These are phyloP conservation scores for Camarhynchus parvulus DNA, from an alignment of 2,113 vertebrate species.

Conservation along the genomic window DNA sequence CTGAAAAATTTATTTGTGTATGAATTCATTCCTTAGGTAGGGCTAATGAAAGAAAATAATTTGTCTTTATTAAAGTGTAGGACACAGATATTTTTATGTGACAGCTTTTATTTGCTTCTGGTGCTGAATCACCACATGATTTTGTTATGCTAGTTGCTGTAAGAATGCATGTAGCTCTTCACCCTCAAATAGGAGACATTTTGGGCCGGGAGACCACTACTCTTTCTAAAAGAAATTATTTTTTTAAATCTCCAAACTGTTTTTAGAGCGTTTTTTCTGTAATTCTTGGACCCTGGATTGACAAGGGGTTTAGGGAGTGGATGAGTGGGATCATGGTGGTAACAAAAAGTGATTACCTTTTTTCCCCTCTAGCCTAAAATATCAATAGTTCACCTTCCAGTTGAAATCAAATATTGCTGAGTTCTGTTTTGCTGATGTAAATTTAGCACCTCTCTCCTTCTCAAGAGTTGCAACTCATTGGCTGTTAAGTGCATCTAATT, in stretches of 20 bases:
- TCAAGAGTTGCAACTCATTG: background rate
- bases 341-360: fast-evolving
- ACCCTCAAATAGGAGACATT: background rate
- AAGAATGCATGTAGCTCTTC: background rate
- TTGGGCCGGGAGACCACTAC: background rate
- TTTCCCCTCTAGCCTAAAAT: background rate
- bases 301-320: background rate
- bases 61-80: background rate
- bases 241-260: background rate
- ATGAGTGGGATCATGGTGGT: background rate
- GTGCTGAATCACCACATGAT: background rate
- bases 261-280: background rate
- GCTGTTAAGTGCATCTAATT: background rate
- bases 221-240: background rate
- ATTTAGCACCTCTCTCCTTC: background rate
- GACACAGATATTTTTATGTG: background rate
- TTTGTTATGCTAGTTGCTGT: background rate
- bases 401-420: background rate
- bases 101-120: background rate
- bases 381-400: background rate
- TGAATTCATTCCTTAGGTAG: background rate
- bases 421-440: background rate
- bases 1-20: background rate
- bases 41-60: background rate
- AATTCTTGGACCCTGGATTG: background rate